A percentile compares a stretch with the other conserved stretches of the same genome.
Evolutionary conservation across 2,797 vertebrate species (phyloP).

Genomic region (Notamacropus eugenii): DNA sequence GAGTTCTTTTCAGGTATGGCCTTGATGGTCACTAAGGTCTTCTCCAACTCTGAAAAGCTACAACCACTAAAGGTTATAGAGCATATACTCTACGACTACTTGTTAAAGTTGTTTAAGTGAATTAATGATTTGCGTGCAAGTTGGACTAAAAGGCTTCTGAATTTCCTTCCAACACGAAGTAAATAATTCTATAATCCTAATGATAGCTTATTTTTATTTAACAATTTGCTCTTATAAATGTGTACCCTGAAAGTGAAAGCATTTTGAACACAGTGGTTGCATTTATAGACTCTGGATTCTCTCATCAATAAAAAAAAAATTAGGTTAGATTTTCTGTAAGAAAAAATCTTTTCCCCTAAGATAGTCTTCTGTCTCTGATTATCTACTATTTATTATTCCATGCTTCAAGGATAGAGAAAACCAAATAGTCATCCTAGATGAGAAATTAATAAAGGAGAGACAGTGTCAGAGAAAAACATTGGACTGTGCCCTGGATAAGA

Average conservation of each 20-base stretch:
- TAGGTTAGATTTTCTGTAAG: neutral
- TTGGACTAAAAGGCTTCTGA: neutral
- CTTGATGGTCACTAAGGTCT: neutral
- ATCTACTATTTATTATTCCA: neutral
- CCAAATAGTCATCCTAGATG: neutral
- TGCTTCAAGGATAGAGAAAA: conserved; percentile 7
- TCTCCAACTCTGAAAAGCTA: neutral
- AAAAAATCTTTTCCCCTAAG: neutral
- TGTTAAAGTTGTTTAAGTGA: neutral
- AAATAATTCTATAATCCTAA: neutral
- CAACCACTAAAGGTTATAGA: neutral
- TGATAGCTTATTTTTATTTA: neutral
- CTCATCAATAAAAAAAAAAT: neutral
- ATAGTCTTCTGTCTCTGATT: neutral
- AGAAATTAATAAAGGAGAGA: neutral
- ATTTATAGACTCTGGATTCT: neutral
- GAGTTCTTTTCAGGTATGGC: neutral
- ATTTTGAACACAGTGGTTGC: neutral
- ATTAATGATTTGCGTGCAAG: neutral
- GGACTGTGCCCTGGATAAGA: neutral
- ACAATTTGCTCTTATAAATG: neutral
- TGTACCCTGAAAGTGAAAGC: neutral
- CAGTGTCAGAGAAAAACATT: neutral
- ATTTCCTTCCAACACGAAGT: neutral
- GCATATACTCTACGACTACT: neutral